Evolutionary conservation across 2,888 invertebrate genomes (phyloP), one percentile per base, ranked within the genome.

Genomic region (Calameuta pallipes): DNA sequence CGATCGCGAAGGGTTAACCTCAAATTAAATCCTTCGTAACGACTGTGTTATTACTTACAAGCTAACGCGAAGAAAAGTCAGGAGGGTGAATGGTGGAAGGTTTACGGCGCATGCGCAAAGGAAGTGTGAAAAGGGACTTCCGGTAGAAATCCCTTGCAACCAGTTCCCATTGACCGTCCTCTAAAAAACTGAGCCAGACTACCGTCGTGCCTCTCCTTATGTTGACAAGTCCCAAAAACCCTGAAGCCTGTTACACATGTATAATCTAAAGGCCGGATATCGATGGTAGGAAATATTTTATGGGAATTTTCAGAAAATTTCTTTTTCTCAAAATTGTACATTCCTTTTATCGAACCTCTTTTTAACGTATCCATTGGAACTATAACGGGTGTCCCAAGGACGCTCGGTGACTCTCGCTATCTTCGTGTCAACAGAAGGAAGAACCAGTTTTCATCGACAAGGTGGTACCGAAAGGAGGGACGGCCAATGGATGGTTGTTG

Each of bases 101-200:
- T 86, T 85, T 87, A 88, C 84, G 86, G 80, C 37, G 81, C 68
- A 35, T 33, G 80, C 78, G 78, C 75, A 81, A 84, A 83, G 82
- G 82, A 78, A 82, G 84, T 82, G 83, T 81, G 85, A 85, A 71
- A n/a, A 71, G 15, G 41, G 41, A 15, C 41, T 15, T 41, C 41
- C 41, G 41, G 15, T 15, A 23, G 2, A 9, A 0, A 33, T 33
- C 6, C 6, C 23, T 23, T 23, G 41, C 23, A 2, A 4, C 15
- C 15, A 6, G 41, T 41, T 0, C 23, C 1, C 23, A 1, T 41
- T 23, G 41, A 41, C 15, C 41, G 2, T 15, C 15, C 37, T 41
- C 41, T 36, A 41, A 6, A 41, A 23, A 41, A 23, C 41, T 41
- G 41, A 15, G 6, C 6, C 4, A 6, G 23, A 15, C 23, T 41